phyloP scores from a whole-genome alignment of 1,140 invertebrate genomes.

The Stenopsyche tienmushanensis region DNA sequence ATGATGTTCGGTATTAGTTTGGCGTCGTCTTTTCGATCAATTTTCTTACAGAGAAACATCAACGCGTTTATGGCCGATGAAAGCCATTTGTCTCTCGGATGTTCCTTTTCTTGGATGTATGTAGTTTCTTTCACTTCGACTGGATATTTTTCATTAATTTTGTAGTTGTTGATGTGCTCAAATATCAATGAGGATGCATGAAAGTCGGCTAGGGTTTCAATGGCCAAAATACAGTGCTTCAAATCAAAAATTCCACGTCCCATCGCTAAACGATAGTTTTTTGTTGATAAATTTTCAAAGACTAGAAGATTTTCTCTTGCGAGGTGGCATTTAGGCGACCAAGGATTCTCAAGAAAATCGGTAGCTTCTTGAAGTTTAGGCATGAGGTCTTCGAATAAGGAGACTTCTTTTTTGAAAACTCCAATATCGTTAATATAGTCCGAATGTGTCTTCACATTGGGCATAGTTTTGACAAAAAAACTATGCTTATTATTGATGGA shows the following conservation, averaged over 20 bases:
- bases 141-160: slow-evolving; percentile 46
- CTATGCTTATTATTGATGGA: slow-evolving; percentile 38
- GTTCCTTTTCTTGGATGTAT: slow-evolving; percentile 44
- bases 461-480: slow-evolving; percentile 57
- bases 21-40: slow-evolving; percentile 45
- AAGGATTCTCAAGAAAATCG: slow-evolving; percentile 39
- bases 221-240: slow-evolving; percentile 48
- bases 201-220: slow-evolving; percentile 52
- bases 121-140: slow-evolving; percentile 50
- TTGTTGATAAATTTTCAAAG: slow-evolving; percentile 51
- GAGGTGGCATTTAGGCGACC: slow-evolving; percentile 51
- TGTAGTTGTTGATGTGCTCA: slow-evolving; percentile 45
- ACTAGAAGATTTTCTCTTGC: slow-evolving; percentile 50
- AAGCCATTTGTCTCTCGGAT: slow-evolving; percentile 46
- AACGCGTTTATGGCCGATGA: slow-evolving; percentile 44
- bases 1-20: slow-evolving; percentile 43
- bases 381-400: slow-evolving; percentile 51
- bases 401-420: slow-evolving; percentile 55
- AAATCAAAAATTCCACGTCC: slow-evolving; percentile 48
- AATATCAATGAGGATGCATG: slow-evolving; percentile 54
- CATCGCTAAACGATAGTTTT: slow-evolving; percentile 48
- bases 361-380: slow-evolving; percentile 46
- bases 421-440: slow-evolving; percentile 53
- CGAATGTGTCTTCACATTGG: slow-evolving; percentile 47
- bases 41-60: slow-evolving; percentile 44